These are phyloP conservation scores for Lithophane leautieri DNA, from an alignment of 2,888 invertebrate genomes.

Conservation along the genomic window DNA sequence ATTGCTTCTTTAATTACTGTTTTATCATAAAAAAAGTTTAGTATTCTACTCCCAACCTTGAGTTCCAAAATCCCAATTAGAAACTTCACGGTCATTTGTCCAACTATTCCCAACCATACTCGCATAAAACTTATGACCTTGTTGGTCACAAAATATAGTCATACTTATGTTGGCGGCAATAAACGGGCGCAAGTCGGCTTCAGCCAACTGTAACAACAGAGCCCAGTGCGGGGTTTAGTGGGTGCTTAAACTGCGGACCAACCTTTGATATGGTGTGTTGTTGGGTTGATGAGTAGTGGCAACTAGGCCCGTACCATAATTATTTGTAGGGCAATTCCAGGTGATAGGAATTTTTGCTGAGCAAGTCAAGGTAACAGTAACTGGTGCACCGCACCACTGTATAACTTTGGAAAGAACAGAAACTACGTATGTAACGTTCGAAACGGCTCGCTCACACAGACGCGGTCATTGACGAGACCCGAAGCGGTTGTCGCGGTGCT, in stretches of 20 bases:
- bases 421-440: no score
- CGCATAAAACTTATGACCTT: slow-evolving; percentile 65
- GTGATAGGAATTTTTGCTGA: background rate
- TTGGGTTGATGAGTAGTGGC: slow-evolving; percentile 30
- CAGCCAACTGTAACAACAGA: slow-evolving; percentile 79
- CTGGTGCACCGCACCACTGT: background rate
- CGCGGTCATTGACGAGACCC: no score
- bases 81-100: slow-evolving; percentile 11
- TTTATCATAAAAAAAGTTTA: background rate
- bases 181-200: slow-evolving; percentile 63
- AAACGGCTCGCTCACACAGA: no score
- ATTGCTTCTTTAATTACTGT: no score
- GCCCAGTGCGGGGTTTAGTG: slow-evolving; percentile 47
- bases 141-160: slow-evolving; percentile 48
- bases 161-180: slow-evolving; percentile 68
- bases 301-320: background rate
- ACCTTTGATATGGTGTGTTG: slow-evolving; percentile 43
- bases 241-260: slow-evolving; percentile 40
- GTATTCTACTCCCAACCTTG: background rate
- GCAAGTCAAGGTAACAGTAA: background rate
- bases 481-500: no score
- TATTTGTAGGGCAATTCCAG: background rate
- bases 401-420: no score
- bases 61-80: background rate
- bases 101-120: background rate